Percentiles rank a stretch among this genome's conserved stretches.
Conservation (phyloP, 2,888 invertebrate genomes). For the Dolichopus griseipennis region DNA sequence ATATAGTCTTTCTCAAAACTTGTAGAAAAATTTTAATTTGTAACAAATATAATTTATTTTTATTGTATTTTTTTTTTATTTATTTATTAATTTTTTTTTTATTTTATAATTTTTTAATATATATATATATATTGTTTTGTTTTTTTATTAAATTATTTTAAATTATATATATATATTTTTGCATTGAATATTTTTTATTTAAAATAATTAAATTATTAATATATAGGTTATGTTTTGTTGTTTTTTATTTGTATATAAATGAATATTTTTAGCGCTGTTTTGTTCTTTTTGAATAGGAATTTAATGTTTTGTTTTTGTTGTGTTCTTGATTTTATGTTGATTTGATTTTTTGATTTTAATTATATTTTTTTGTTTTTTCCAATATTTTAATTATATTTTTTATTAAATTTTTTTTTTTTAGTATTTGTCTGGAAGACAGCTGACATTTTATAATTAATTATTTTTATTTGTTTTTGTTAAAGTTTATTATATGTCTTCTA, state of each 20-base stretch:
- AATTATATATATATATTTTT: conserved; percentile 18
- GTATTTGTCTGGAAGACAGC: background rate
- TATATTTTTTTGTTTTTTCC: background rate
- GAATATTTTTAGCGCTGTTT: conserved; percentile 12
- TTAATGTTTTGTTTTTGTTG: background rate
- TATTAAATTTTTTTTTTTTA: background rate
- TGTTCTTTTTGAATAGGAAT: conserved; percentile 15
- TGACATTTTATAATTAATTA: background rate
- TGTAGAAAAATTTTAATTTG: conserved; percentile 10
- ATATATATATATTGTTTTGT: conserved; percentile 12
- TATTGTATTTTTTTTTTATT: conserved; percentile 18
- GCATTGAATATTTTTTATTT: background rate
- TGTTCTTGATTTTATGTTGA: background rate
- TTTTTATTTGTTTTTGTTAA: background rate
- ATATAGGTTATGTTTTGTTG: conserved; percentile 8
- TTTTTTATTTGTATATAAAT: conserved; percentile 12
- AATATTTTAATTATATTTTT: background rate
- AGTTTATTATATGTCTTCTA: background rate
- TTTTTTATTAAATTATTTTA: conserved; percentile 20
- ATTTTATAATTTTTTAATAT: conserved; percentile 14
- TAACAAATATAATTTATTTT: conserved; percentile 14
- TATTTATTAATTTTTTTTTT: background rate
- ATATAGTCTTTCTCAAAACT: background rate
- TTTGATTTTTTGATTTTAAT: background rate
- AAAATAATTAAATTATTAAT: background rate